Conservation (phyloP, 2,888 invertebrate species). For the Lacanobia oleracea region DNA sequence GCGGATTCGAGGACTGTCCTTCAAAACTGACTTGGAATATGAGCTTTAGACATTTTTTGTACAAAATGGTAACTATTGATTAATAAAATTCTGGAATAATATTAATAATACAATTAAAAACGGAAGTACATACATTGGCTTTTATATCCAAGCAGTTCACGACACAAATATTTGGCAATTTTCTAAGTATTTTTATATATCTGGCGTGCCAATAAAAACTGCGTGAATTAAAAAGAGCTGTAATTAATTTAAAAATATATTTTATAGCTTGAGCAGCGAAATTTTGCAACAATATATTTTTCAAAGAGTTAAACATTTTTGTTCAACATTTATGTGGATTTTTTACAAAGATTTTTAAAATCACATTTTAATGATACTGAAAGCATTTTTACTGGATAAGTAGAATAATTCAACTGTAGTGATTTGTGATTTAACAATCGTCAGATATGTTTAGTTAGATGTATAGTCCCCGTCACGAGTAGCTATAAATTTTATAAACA, state of each 20-base stretch:
- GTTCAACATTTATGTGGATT: background rate
- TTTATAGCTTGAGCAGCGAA: background rate
- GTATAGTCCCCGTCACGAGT: no score
- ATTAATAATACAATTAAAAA: conserved; percentile 3
- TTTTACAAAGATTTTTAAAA: background rate
- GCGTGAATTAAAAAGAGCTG: background rate
- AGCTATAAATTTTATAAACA: no score
- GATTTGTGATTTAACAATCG: no score
- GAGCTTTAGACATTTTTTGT: conserved; percentile 23
- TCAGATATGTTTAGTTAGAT: no score
- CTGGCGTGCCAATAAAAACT: conserved; percentile 2
- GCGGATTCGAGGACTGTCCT: no score
- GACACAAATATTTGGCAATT: background rate
- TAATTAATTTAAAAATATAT: background rate
- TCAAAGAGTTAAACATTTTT: no score
- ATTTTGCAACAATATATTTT: background rate
- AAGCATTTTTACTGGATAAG: background rate
- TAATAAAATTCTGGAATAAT: conserved; percentile 16
- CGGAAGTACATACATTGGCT: conserved; percentile 13
- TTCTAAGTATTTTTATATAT: background rate
- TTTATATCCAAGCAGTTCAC: background rate
- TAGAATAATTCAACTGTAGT: no score
- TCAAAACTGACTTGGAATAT: no score
- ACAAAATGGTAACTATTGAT: conserved; percentile 52
- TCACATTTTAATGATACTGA: background rate